Base-by-base conservation (phyloP, 2,797 vertebrate species). In the Xenops minutus region DNA sequence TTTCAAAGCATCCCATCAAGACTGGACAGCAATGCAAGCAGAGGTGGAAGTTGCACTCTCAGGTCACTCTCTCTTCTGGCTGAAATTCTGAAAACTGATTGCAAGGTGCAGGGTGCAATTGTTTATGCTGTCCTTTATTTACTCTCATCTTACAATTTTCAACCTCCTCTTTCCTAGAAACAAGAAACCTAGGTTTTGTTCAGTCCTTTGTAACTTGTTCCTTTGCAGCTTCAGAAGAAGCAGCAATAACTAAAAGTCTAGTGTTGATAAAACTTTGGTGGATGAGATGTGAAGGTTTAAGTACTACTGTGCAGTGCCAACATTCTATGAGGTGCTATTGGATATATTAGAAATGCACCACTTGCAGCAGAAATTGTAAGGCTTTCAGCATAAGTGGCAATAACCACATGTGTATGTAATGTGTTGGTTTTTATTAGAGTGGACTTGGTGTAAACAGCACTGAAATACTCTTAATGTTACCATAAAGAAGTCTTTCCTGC, bases 11-110 rank as follows among this genome's bases (percentile, higher is more conserved):
- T 37, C 10, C 23, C 14, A 5, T 52, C 27, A 34, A 26, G 36
- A 21, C 16, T 67, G 55, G 49, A n/a, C 39, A 49, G 29, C 0
- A 1, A 30, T 1, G 7, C 17, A 34, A 62, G 19, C 7, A 34
- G 43, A 26, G 13, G 30, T 71, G 17, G 48, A 62, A 90, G 46
- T 5, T 64, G 20, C 9, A 4, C 10, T 76, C 9, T n/a, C 29
- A 22, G 43, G n/a, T 18, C 9, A 6, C 6, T 6, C 15, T 6
- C 18, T 43, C 6, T 44, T 44, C 34, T 82, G 12, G 15, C 64
- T 80, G 59, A 9, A 66, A 64, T 66, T 83, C 48, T 88, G 69
- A 80, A 83, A 71, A 74, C 8, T 37, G 11, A 5, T 12, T 69
- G 21, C 37, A 39, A 88, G 12, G 66, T 66, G 32, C 20, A n/a